Evolutionary conservation across 2,888 invertebrate genomes (phyloP), one percentile per base, ranked within the genome.

Genomic region (Rhorus exstirpatorius): DNA sequence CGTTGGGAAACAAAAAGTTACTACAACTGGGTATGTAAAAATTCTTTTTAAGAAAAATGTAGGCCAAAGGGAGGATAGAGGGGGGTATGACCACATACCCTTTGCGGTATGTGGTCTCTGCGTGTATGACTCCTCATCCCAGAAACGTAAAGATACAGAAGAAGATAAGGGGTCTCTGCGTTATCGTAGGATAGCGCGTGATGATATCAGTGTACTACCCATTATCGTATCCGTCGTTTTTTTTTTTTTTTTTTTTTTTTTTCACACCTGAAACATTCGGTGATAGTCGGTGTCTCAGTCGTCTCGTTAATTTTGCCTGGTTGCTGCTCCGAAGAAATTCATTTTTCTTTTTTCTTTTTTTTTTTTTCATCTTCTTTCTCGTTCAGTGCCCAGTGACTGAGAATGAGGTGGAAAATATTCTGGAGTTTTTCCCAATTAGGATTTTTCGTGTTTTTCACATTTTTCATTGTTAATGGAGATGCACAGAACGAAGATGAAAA

Each of bases 111-210:
- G 55, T 70, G 24, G 41, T 44, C 26, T 58, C 44, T 26, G 35
- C 53, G 24, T n/a, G 72, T 51, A 63, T 60, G 71, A 82, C 78
- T 67, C 53, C 77, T 65, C 84, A 77, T 78, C 80, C 81, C 74
- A 79, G 76, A 53, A 84, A 76, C 79, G 74, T 68, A 51, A 41
- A 81, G 83, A 84, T 80, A 86, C 41, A 51, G 17, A 58, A 79
- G 79, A 82, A 89, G 90, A 90, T 90, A 90, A 90, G 87, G 80
- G 80, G 24, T 60, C 26, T 26, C 51, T 31, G 14, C 81, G 87
- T 89, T 90, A 90, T 90, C 90, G 80, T 85, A 79, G 84, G 84
- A 87, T 86, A 88, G 86, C 85, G 63, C 84, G 61, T 61, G 87
- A 89, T 89, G 86, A 89, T 88, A 89, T 90, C 87, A 84, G 87